Conservation (phyloP, 2,888 invertebrate species). For the Odontocolon sp. region DNA sequence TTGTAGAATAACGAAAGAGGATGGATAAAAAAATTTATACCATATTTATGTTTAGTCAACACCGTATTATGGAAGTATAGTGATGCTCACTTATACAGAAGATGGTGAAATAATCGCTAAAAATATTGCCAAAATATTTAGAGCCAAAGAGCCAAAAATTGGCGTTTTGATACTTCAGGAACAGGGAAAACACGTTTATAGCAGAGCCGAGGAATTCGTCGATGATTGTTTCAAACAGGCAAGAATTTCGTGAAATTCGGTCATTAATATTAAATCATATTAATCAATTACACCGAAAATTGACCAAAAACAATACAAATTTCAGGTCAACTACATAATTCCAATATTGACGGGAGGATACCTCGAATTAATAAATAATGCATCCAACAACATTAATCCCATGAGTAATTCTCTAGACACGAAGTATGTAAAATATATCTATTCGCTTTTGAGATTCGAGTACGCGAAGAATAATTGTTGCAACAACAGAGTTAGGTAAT, state of each 20-base stretch:
- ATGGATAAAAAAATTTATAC: too few species aligned
- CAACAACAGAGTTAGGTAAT: constrained; percentile 73
- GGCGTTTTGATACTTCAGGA: constrained; percentile 81
- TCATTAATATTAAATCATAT: neutral
- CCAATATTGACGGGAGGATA: constrained; percentile 83
- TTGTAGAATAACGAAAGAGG: neutral
- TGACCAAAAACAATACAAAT: too few species aligned
- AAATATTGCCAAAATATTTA: constrained; percentile 82
- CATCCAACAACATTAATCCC: constrained; percentile 50
- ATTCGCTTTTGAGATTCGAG: constrained; percentile 71
- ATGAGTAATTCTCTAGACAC: constrained; percentile 63
- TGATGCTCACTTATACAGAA: constrained; percentile 83
- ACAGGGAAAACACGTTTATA: constrained; percentile 82
- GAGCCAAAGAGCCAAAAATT: constrained; percentile 77
- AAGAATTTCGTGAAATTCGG: too few species aligned
- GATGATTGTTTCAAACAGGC: constrained; percentile 84
- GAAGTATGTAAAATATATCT: constrained; percentile 73
- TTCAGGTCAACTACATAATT: constrained; percentile 83
- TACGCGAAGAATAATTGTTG: constrained; percentile 69
- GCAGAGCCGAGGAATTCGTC: constrained; percentile 83
- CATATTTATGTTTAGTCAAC: constrained; percentile 58
- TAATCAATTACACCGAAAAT: neutral
- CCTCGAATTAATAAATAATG: constrained; percentile 80
- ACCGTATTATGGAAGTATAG: constrained; percentile 66
- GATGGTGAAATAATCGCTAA: constrained; percentile 82